Evolutionary conservation across 1,140 invertebrate species (phyloP).

Genomic region (Bombus soroeensis): DNA sequence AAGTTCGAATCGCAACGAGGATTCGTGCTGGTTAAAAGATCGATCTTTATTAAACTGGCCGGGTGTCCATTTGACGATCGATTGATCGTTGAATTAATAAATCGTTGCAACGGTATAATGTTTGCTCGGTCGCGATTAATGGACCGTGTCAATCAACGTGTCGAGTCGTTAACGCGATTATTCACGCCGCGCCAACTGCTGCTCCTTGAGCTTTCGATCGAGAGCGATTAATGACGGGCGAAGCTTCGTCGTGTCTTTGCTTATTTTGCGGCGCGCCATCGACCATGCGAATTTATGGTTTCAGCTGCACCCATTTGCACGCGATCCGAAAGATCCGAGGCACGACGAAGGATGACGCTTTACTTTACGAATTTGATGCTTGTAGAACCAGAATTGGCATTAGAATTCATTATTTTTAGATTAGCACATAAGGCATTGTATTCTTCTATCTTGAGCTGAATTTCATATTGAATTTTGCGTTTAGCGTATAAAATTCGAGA

Average conservation of each 20-base stretch:
- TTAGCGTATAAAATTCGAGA: too few species aligned
- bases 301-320: not conserved
- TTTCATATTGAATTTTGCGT: too few species aligned
- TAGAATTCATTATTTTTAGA: too few species aligned
- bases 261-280: not conserved
- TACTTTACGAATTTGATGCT: not conserved
- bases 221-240: not conserved
- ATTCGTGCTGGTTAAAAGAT: not conserved
- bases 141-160: slow-evolving; percentile 3
- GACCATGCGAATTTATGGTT: not conserved
- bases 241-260: not conserved
- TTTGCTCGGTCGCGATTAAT: slow-evolving; percentile 9
- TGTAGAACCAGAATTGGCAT: too few species aligned
- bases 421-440: too few species aligned
- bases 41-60: slow-evolving; percentile 4
- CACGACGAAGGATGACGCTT: not conserved
- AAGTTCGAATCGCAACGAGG: not conserved
- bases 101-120: not conserved
- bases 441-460: too few species aligned
- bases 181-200: not conserved
- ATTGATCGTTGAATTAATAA: slow-evolving; percentile 12
- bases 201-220: not conserved
- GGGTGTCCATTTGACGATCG: not conserved
- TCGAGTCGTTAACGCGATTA: slow-evolving; percentile 23
- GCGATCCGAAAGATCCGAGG: not conserved